Percentiles rank a stretch among this genome's conserved stretches.
Conservation (phyloP, 2,113 vertebrate genomes). For the Thalassoma bifasciatum region DNA sequence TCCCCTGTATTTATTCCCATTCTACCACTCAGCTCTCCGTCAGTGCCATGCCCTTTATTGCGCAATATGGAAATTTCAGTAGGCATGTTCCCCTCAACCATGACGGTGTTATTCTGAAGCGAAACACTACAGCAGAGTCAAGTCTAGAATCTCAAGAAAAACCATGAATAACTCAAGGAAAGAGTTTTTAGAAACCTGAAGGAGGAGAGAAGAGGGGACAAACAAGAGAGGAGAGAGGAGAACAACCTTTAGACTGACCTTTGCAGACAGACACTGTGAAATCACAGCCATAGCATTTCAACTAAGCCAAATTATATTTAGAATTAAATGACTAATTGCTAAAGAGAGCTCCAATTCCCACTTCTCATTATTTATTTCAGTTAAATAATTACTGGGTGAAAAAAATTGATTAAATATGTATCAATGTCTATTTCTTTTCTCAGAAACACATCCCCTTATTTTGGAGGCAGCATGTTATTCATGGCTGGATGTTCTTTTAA, state of each 20-base stretch:
- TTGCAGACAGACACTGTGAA: constrained; percentile 67
- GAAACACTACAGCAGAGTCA: constrained; percentile 16
- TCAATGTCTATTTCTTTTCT: constrained; percentile 6
- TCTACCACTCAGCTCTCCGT: constrained; percentile 44
- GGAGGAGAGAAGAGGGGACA: not conserved
- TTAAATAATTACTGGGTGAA: constrained; percentile 65
- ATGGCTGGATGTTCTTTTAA: constrained; percentile 22
- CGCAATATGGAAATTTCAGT: constrained; percentile 36
- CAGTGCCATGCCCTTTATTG: constrained; percentile 16
- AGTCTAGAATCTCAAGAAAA: not conserved
- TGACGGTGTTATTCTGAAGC: not conserved
- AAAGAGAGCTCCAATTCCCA: constrained; percentile 77
- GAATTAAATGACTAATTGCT: constrained; percentile 79
- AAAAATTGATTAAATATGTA: constrained; percentile 65
- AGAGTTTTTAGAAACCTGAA: constrained; percentile 8
- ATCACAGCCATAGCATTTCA: constrained; percentile 68
- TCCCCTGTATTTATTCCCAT: no score
- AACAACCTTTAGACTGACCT: constrained; percentile 64
- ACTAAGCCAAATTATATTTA: constrained; percentile 77
- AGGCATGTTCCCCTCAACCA: constrained; percentile 28
- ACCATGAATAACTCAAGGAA: constrained; percentile 9
- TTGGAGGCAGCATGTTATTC: constrained; percentile 23
- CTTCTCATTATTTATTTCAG: constrained; percentile 80
- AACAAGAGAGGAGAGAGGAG: constrained; percentile 23
- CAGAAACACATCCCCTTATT: constrained; percentile 12